Evolutionary conservation across 2,888 invertebrate species (phyloP).

Genomic region (Clanis bilineata): DNA sequence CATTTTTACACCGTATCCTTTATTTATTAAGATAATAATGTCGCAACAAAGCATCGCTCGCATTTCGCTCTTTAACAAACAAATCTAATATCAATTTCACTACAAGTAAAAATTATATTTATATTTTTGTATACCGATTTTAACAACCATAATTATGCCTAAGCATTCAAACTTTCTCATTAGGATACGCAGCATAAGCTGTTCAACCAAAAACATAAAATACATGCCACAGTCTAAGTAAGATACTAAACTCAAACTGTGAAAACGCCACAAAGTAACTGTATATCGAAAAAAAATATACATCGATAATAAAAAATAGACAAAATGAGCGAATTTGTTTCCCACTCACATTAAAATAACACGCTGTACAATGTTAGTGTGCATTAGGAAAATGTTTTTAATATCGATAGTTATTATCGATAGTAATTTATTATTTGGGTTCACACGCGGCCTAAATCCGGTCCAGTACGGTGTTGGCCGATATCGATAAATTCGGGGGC

Average conservation of each 20-base stretch:
- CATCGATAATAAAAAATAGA: not conserved
- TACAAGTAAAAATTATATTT: not conserved
- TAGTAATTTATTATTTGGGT: not conserved
- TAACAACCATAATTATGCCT: not conserved
- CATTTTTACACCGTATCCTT: no score
- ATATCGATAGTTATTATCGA: not conserved
- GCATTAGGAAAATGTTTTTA: not conserved
- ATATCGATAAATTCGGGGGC: constrained; percentile 19
- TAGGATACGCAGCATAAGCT: constrained; percentile 39
- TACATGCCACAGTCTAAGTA: not conserved
- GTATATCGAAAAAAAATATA: not conserved
- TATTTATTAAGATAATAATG: not conserved
- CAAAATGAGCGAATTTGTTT: not conserved
- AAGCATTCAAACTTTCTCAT: not conserved
- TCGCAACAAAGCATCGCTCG: not conserved
- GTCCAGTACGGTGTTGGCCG: constrained; percentile 23
- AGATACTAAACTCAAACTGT: not conserved
- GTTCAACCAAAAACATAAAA: constrained; percentile 35
- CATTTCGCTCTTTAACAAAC: not conserved
- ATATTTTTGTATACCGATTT: not conserved
- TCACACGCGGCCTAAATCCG: not conserved
- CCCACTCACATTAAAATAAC: not conserved
- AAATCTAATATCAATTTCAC: not conserved
- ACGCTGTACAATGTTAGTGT: not conserved
- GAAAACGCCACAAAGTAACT: constrained; percentile 19